A percentile compares a stretch with the other conserved stretches of the same genome.
These are phyloP conservation scores for Prietella phreatophila DNA, from an alignment of 2,113 vertebrate genomes.

Conservation along the genomic window DNA sequence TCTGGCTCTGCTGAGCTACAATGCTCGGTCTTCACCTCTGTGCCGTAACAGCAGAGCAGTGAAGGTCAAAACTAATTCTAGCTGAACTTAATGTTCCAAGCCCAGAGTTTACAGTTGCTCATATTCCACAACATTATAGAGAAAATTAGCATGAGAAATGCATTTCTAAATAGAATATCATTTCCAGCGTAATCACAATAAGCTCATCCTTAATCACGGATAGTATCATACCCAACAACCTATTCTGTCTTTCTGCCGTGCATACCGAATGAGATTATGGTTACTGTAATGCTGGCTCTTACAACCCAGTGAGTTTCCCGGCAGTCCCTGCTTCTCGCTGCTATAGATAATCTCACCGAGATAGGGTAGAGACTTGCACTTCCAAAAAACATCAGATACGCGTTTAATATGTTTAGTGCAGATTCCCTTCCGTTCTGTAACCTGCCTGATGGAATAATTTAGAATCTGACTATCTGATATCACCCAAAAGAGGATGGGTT, in stretches of 20 bases:
- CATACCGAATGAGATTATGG: not conserved
- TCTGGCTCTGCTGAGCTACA: not conserved
- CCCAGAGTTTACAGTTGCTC: not conserved
- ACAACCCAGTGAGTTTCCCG: not conserved
- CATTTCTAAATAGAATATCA: not conserved
- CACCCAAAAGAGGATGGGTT: not conserved
- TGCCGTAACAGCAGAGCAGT: not conserved
- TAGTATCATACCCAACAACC: not conserved
- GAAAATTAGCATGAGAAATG: not conserved
- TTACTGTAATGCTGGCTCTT: not conserved
- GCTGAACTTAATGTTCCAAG: not conserved
- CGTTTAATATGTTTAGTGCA: not conserved
- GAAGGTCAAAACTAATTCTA: not conserved
- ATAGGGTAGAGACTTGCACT: not conserved
- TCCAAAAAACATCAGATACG: not conserved
- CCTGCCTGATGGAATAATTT: not conserved
- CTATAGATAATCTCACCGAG: not conserved
- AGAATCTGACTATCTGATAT: not conserved
- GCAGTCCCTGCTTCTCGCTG: not conserved
- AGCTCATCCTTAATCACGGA: not conserved
- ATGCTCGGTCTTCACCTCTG: not conserved
- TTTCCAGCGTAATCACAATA: not conserved
- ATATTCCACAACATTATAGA: not conserved
- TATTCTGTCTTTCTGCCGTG: not conserved
- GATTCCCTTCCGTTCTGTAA: not conserved